Evolutionary conservation across 2,113 vertebrate species (phyloP).

Genomic region (Stigmatopora nigra): DNA sequence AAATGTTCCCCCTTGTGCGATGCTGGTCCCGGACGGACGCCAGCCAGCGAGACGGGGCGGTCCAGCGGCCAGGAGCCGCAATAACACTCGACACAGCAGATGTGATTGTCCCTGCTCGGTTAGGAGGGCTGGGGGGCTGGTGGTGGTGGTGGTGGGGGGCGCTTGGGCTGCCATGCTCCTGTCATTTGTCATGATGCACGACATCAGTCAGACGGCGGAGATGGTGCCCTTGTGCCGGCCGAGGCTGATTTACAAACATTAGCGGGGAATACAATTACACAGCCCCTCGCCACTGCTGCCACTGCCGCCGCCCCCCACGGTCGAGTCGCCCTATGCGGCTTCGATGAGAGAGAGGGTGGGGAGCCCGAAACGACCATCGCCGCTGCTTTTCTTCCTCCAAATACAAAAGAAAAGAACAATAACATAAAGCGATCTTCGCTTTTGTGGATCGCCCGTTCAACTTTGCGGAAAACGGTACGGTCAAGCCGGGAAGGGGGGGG

Average conservation of each 20-base stretch:
- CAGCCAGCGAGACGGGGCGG: slow-evolving; percentile 33
- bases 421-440: slow-evolving; percentile 10
- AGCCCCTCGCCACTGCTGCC: slow-evolving; percentile 28
- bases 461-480: slow-evolving; percentile 27
- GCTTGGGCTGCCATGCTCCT: slow-evolving; percentile 71
- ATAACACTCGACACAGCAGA: slow-evolving; percentile 68
- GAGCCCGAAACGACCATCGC: slow-evolving; percentile 20
- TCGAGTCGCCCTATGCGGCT: slow-evolving; percentile 64
- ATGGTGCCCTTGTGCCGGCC: slow-evolving; percentile 76
- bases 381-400: not conserved
- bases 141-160: no score
- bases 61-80: slow-evolving; percentile 61
- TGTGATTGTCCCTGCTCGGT: slow-evolving; percentile 57
- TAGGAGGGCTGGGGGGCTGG: slow-evolving; percentile 22
- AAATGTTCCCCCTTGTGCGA: slow-evolving; percentile 23
- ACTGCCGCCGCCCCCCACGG: slow-evolving; percentile 27
- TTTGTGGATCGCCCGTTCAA: slow-evolving; percentile 32
- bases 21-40: slow-evolving; percentile 20
- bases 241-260: slow-evolving; percentile 86
- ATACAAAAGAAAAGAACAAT: not conserved
- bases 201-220: slow-evolving; percentile 82
- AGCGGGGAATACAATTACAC: slow-evolving; percentile 85
- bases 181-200: slow-evolving; percentile 81
- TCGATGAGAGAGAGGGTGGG: slow-evolving; percentile 16
- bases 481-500: slow-evolving; percentile 8